Conservation (phyloP, 1,140 invertebrate genomes). For the Portunus trituberculatus region DNA sequence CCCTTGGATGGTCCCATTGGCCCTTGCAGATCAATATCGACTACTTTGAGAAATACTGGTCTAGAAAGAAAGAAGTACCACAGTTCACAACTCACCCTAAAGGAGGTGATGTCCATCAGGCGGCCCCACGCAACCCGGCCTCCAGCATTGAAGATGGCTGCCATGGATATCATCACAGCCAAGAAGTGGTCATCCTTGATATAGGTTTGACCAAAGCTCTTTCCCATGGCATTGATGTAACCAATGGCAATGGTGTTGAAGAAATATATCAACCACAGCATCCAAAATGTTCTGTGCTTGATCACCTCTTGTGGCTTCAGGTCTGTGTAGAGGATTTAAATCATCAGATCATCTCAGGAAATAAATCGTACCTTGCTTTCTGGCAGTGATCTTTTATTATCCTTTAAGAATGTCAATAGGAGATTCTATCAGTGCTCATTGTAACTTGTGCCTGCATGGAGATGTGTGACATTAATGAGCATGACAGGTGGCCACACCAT, state of each 20-base stretch:
- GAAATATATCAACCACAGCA: constrained; percentile 80
- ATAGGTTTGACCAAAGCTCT: constrained; percentile 82
- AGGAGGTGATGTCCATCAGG: constrained; percentile 80
- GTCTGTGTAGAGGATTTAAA: constrained; percentile 41
- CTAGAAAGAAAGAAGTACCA: too few species aligned
- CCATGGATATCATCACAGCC: constrained; percentile 81
- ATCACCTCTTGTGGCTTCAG: constrained; percentile 77
- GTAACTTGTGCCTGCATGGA: neutral
- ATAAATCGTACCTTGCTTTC: too few species aligned
- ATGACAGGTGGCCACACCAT: neutral
- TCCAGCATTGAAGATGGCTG: constrained; percentile 82
- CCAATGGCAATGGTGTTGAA: constrained; percentile 80
- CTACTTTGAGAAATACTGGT: too few species aligned
- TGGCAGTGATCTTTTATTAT: neutral
- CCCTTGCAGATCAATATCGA: too few species aligned
- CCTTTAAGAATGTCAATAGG: neutral
- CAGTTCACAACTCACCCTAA: constrained; percentile 78
- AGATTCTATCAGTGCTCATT: neutral
- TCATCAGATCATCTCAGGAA: neutral
- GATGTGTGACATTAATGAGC: neutral
- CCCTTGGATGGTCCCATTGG: too few species aligned
- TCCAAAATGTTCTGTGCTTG: constrained; percentile 78
- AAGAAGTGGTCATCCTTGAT: constrained; percentile 82
- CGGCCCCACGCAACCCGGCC: constrained; percentile 82
- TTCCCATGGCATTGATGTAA: constrained; percentile 81